Evolutionary conservation across 2,888 invertebrate genomes (phyloP).

Genomic region (Osmoderma eremita): DNA sequence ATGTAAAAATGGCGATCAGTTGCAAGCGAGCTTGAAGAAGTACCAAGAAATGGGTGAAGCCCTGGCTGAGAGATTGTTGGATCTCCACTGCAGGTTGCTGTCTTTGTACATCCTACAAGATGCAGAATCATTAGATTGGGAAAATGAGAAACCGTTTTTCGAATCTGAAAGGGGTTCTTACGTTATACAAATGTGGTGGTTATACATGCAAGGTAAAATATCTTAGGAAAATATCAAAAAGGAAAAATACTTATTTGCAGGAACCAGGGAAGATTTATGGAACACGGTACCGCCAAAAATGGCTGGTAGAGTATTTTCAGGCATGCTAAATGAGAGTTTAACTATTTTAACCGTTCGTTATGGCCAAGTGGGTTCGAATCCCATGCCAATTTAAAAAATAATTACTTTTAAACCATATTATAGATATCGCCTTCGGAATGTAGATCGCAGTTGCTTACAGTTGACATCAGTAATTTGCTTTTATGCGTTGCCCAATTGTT

Average conservation of each 20-base stretch:
- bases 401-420: conserved; percentile 47
- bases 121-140: conserved; percentile 81
- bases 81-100: conserved; percentile 81
- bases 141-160: conserved; percentile 72
- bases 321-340: conserved; percentile 86
- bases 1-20: conserved; percentile 49
- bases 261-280: conserved; percentile 84
- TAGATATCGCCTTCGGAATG: conserved; percentile 74
- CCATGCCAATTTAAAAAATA: conserved; percentile 11
- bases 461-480: conserved; percentile 80
- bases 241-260: conserved; percentile 65
- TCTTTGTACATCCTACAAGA: conserved; percentile 85
- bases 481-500: conserved; percentile 79
- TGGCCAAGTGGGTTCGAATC: conserved; percentile 71
- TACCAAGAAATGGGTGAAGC: conserved; percentile 87
- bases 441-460: conserved; percentile 70
- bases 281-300: conserved; percentile 88
- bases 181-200: conserved; percentile 89
- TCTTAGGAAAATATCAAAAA: neutral
- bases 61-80: conserved; percentile 81
- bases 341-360: conserved; percentile 83
- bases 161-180: conserved; percentile 82
- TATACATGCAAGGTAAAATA: conserved; percentile 77
- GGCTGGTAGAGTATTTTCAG: conserved; percentile 85
- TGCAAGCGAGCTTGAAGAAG: conserved; percentile 73